These are phyloP conservation scores for Chelidonichthys spinosus DNA, from an alignment of 2,797 vertebrate species.

Conservation along the genomic window DNA sequence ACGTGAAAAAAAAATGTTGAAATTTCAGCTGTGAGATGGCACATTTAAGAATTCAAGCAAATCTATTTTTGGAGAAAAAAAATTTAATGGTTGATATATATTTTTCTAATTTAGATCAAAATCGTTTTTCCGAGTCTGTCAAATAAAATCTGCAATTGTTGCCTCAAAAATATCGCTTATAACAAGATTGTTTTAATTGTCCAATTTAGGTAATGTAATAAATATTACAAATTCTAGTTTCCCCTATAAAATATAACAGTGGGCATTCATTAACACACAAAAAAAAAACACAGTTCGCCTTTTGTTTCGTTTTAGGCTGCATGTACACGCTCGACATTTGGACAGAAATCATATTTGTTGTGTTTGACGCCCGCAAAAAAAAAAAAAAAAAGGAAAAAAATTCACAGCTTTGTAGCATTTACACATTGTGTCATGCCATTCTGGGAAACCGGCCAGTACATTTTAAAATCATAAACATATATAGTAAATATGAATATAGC, in stretches of 20 bases:
- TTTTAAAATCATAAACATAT: too few relatives aligned
- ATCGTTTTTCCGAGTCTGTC: background rate
- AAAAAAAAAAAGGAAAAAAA: conserved; percentile 54
- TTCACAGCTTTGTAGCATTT: conserved; percentile 77
- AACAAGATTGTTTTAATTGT: background rate
- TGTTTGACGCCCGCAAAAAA: conserved; percentile 69
- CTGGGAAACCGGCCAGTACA: background rate
- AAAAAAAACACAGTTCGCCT: conserved; percentile 4
- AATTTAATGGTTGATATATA: background rate
- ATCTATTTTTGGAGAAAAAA: background rate
- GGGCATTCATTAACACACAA: background rate
- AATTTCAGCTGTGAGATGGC: background rate
- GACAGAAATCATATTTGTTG: conserved; percentile 84
- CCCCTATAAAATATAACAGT: background rate
- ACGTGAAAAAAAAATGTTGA: background rate
- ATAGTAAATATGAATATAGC: too few relatives aligned
- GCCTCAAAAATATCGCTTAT: background rate
- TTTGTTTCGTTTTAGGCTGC: conserved; percentile 43
- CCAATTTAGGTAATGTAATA: background rate
- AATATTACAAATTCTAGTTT: background rate
- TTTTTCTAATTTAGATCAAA: background rate
- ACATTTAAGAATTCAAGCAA: background rate
- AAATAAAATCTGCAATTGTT: background rate
- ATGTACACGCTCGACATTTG: conserved; percentile 70
- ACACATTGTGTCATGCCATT: conserved; percentile 26